These are phyloP conservation scores for Meloidogyne exigua DNA, from an alignment of 1,140 invertebrate species.

Conservation along the genomic window DNA sequence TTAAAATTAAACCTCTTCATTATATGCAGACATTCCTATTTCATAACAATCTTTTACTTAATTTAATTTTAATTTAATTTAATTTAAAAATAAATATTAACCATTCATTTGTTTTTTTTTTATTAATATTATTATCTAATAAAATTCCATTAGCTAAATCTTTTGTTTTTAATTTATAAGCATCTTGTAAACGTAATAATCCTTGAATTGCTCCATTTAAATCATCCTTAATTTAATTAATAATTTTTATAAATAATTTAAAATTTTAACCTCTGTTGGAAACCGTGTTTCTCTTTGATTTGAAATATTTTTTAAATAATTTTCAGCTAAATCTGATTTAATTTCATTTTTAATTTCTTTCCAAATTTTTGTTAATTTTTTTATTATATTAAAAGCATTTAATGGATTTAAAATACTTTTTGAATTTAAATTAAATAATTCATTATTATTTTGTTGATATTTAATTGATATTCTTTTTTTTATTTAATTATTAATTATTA, in stretches of 20 bases:
- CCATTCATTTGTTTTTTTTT: neutral
- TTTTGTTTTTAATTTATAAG: conserved; percentile 85
- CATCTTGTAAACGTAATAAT: conserved; percentile 86
- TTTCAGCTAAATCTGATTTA: conserved; percentile 42
- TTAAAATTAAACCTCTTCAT: neutral
- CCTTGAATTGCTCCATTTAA: conserved; percentile 88
- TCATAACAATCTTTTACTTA: conserved; percentile 6
- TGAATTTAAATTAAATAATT: conserved; percentile 35
- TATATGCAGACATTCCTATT: neutral
- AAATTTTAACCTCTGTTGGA: conserved; percentile 34
- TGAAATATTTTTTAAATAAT: conserved; percentile 54
- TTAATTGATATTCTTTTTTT: neutral
- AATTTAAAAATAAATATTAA: neutral
- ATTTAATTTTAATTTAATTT: neutral
- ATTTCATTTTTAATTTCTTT: conserved; percentile 39
- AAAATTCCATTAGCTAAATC: conserved; percentile 77
- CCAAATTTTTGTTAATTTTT: conserved; percentile 43
- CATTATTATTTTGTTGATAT: neutral
- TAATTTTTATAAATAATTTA: neutral
- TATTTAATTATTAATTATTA: neutral
- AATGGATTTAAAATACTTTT: conserved; percentile 48
- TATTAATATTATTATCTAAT: too few species aligned
- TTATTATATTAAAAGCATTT: conserved; percentile 48
- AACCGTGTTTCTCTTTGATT: conserved; percentile 29
- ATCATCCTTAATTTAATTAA: conserved; percentile 69